Evolutionary conservation across 1,140 invertebrate species (phyloP), one percentile per base, ranked within the genome.

Genomic region (Plodia interpunctella): DNA sequence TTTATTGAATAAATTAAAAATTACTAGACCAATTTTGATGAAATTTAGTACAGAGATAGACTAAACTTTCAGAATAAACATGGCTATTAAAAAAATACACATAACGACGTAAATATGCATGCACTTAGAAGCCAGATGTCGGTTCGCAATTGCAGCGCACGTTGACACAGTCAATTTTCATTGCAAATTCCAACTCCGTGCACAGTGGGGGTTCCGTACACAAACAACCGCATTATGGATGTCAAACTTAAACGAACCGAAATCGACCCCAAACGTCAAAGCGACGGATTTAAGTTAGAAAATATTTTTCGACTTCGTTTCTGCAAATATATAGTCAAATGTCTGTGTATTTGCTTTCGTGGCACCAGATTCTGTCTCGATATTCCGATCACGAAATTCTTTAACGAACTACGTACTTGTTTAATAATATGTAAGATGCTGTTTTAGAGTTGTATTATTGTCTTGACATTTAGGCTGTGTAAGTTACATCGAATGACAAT

Each of bases 191-290:
- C 77, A 79, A 79, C 74, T 81, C 79, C 83, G 85, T 83, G 71
- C 76, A 76, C 72, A 64, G 65, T 60, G 68, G 74, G 74, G 76
- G 73, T 65, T 69, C 73, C 70, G 62, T 80, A 70, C 70, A 81
- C 85, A 88, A 84, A 87, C 82, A 88, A 72, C 65, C 76, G 69
- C 69, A 78, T 88, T 84, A 85, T 85, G 77, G 82, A 85, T 80
- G 83, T 84, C 83, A 83, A 84, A 87, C 83, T 87, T 88, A 86
- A 88, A 88, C 86, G 86, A 88, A 88, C 83, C 86, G 86, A 83
- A 82, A 85, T 81, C 74, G 72, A 83, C 77, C 73, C 38, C 38
- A 44, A 44, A 44, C 38, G 38, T 6, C 38, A n/a, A 44, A 44
- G 38, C 38, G 38, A 44, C 5, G 38, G 8, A 38, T 38, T 38